Evolutionary conservation across 1,140 invertebrate genomes (phyloP).

Genomic region (Colletes gigas): DNA sequence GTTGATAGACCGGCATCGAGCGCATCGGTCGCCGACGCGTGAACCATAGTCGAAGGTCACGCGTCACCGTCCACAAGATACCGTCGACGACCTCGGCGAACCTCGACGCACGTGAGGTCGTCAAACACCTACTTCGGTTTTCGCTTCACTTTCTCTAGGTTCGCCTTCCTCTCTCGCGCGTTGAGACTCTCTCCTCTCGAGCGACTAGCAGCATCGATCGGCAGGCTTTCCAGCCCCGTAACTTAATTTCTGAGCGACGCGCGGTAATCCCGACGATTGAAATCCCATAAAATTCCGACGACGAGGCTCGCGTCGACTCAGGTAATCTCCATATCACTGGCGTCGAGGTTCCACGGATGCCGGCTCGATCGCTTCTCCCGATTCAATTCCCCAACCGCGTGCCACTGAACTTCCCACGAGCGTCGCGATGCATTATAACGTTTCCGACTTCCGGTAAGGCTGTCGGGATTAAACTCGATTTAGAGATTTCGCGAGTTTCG

Average conservation of each 20-base stretch:
- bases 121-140: slow-evolving; percentile 11
- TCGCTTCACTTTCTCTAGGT: neutral
- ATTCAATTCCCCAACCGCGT: neutral
- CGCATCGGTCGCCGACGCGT: slow-evolving; percentile 17
- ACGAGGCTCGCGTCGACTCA: neutral
- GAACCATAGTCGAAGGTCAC: slow-evolving; percentile 27
- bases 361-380: neutral
- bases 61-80: slow-evolving; percentile 27
- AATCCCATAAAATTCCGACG: slow-evolving; percentile 3
- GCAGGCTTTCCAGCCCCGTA: slow-evolving; percentile 56
- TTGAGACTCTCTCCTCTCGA: slow-evolving; percentile 44
- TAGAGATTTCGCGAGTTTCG: too few species aligned
- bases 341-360: neutral
- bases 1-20: slow-evolving; percentile 8
- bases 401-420: neutral
- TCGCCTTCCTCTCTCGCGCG: neutral
- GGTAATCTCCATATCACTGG: slow-evolving; percentile 19
- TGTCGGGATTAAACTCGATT: too few species aligned
- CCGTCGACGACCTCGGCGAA: slow-evolving; percentile 45
- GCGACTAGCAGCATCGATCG: slow-evolving; percentile 68
- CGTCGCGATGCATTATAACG: neutral
- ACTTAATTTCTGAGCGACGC: slow-evolving; percentile 63
- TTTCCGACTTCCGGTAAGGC: neutral
- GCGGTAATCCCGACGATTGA: slow-evolving; percentile 27
- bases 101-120: slow-evolving; percentile 33